Evolutionary conservation across 2,888 invertebrate species (phyloP).

Genomic region (Yponomeuta evonymella): DNA sequence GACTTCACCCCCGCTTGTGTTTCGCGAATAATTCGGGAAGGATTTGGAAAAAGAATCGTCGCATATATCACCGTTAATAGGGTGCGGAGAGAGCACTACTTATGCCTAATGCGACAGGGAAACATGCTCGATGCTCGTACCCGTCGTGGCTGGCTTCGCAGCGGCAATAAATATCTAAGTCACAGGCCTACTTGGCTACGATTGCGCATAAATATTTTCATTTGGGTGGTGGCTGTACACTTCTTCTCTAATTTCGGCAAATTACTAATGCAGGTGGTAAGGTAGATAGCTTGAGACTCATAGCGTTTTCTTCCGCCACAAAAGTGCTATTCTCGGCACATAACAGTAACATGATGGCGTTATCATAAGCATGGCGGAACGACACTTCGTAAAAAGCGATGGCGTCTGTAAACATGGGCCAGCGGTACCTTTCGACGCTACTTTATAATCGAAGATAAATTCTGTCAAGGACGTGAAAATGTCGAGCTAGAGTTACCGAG

Average conservation of each 20-base stretch:
- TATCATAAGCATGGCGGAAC: slow-evolving; percentile 58
- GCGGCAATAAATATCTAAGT: slow-evolving; percentile 65
- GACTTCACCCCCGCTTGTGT: slow-evolving; percentile 53
- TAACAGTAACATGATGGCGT: slow-evolving; percentile 62
- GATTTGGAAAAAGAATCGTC: slow-evolving; percentile 72
- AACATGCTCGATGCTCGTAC: slow-evolving; percentile 64
- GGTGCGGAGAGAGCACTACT: slow-evolving; percentile 74
- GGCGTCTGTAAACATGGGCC: slow-evolving; percentile 67
- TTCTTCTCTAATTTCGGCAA: neutral
- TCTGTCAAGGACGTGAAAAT: neutral
- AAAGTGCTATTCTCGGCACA: slow-evolving; percentile 53
- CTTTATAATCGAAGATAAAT: neutral
- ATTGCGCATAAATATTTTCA: slow-evolving; percentile 4
- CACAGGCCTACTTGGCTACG: slow-evolving; percentile 19
- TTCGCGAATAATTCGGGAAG: slow-evolving; percentile 33
- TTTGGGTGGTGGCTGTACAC: slow-evolving; percentile 8
- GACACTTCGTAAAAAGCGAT: slow-evolving; percentile 65
- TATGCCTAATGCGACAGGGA: slow-evolving; percentile 75
- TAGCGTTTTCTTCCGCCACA: slow-evolving; percentile 25
- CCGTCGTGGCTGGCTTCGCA: slow-evolving; percentile 61
- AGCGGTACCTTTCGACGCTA: slow-evolving; percentile 47
- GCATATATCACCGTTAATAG: slow-evolving; percentile 75
- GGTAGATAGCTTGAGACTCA: slow-evolving; percentile 1
- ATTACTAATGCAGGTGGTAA: too few species aligned
- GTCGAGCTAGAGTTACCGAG: neutral